phyloP scores from a whole-genome alignment of 2,888 invertebrate genomes.

The Ceramica pisi region DNA sequence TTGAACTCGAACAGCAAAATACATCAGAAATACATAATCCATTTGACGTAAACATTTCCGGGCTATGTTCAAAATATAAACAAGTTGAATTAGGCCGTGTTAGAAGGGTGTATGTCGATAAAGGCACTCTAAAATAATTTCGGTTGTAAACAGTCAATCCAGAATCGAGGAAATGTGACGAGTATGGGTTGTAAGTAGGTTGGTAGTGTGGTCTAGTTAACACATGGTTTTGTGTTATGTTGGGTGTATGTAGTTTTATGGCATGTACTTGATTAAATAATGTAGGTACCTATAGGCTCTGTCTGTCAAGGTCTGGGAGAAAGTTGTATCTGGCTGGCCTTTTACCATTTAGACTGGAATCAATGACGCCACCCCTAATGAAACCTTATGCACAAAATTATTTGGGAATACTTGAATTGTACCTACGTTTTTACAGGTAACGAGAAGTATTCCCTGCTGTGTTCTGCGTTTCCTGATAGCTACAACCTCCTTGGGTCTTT shows the following conservation, averaged over 20 bases:
- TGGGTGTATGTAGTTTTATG: background rate
- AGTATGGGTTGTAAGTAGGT: constrained; percentile 30
- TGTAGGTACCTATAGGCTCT: background rate
- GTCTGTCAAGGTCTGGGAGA: background rate
- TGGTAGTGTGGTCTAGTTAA: background rate
- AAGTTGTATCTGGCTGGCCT: too few species aligned
- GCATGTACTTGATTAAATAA: background rate
- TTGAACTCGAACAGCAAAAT: constrained; percentile 6
- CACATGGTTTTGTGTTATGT: background rate
- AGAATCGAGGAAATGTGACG: background rate
- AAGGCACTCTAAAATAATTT: constrained; percentile 53
- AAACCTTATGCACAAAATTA: too few species aligned
- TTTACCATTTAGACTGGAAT: too few species aligned
- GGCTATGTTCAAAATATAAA: constrained; percentile 30
- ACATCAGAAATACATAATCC: constrained; percentile 26
- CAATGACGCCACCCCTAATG: too few species aligned
- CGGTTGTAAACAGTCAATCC: constrained; percentile 39
- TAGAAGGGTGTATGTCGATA: constrained; percentile 49
- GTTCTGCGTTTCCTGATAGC: too few species aligned
- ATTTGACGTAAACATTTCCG: constrained; percentile 30
- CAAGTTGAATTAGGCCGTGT: constrained; percentile 43
- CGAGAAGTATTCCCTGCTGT: too few species aligned
- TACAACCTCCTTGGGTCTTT: too few species aligned
- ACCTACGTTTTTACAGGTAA: too few species aligned
- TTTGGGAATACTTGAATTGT: too few species aligned